Conservation (phyloP, 2,113 vertebrate genomes). For the Melozone crissalis region DNA sequence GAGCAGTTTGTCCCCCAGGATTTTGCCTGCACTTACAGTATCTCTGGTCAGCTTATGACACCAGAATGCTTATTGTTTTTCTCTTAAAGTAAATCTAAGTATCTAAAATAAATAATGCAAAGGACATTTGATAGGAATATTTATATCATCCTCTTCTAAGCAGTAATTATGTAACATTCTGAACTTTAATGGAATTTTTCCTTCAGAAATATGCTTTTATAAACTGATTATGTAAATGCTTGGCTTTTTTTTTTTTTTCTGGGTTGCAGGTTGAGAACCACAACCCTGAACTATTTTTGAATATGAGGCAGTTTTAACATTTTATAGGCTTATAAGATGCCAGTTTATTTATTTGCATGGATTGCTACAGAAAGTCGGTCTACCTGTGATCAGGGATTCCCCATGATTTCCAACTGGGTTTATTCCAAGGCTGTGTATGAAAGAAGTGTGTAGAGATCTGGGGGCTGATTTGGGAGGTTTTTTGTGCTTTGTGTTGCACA, state of each 20-base stretch:
- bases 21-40: neutral
- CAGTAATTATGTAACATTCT: neutral
- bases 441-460: neutral
- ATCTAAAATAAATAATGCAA: neutral
- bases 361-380: neutral
- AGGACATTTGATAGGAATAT: neutral
- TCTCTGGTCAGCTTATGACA: neutral
- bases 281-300: neutral
- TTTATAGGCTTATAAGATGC: neutral
- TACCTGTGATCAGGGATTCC: neutral
- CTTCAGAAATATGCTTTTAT: neutral
- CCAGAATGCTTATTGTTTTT: neutral
- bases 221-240: neutral
- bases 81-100: neutral
- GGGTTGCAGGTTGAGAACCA: neutral
- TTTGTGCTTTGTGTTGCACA: neutral
- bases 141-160: neutral
- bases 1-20: neutral
- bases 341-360: neutral
- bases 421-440: neutral
- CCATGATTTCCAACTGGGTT: neutral
- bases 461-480: fast-evolving
- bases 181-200: neutral
- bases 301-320: neutral
- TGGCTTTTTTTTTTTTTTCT: neutral